These are phyloP conservation scores for Neogobius melanostomus DNA, from an alignment of 2,113 vertebrate genomes.

Conservation along the genomic window DNA sequence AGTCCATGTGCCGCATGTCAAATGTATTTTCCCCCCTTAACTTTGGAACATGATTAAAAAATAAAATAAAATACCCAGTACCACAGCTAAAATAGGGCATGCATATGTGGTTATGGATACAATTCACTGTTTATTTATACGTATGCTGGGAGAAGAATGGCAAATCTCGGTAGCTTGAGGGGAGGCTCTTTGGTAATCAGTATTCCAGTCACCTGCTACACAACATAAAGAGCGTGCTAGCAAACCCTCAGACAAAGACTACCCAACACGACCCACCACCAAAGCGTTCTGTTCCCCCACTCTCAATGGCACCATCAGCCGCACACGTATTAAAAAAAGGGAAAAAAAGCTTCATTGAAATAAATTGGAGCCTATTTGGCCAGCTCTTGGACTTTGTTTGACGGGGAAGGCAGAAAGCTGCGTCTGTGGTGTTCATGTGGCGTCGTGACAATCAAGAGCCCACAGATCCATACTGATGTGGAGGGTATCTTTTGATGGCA, in stretches of 20 bases:
- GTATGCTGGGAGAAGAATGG: conserved; percentile 9
- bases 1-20: not conserved
- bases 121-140: conserved; percentile 43
- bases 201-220: conserved; percentile 74
- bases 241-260: conserved; percentile 54
- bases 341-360: conserved; percentile 62
- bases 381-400: conserved; percentile 59
- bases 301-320: conserved; percentile 19
- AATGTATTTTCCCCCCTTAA: not conserved
- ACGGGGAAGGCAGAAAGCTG: not conserved
- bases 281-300: conserved; percentile 27
- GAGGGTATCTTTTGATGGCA: too few relatives aligned
- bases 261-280: conserved; percentile 34
- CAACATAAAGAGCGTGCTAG: conserved; percentile 66
- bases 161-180: conserved; percentile 20
- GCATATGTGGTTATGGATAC: conserved; percentile 19
- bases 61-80: not conserved
- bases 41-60: not conserved
- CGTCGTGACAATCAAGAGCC: too few relatives aligned
- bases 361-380: conserved; percentile 59
- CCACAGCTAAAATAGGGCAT: not conserved
- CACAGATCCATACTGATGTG: too few relatives aligned
- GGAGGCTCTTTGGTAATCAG: conserved; percentile 61
- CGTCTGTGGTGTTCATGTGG: too few relatives aligned
- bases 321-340: conserved; percentile 41